phyloP scores from a whole-genome alignment of 1,140 invertebrate genomes.

The Battus philenor region DNA sequence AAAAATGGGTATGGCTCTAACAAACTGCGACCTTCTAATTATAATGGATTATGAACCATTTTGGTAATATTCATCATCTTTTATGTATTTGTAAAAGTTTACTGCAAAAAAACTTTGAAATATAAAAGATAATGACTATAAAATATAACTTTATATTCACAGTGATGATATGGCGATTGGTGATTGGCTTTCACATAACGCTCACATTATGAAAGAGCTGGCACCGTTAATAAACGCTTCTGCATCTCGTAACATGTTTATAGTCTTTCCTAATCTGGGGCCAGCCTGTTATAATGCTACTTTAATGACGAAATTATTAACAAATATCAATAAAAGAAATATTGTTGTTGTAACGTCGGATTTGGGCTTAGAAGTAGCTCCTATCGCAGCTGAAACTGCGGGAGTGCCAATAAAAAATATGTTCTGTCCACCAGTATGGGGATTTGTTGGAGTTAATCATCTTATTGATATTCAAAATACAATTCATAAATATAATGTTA shows the following conservation, averaged over 20 bases:
- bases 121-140: too few relatives aligned
- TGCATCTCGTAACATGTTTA: conserved; percentile 48
- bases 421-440: conserved; percentile 76
- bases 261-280: conserved; percentile 68
- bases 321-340: conserved; percentile 52
- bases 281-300: conserved; percentile 73
- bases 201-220: conserved; percentile 45
- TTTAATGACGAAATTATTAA: conserved; percentile 52
- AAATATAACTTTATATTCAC: conserved; percentile 22
- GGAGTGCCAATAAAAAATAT: conserved; percentile 62
- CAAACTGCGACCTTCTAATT: conserved; percentile 50
- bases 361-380: conserved; percentile 57
- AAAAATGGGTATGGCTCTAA: conserved; percentile 59
- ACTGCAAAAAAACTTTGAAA: conserved; percentile 1
- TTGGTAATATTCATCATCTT: conserved; percentile 36
- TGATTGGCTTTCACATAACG: conserved; percentile 53
- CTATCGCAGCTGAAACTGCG: conserved; percentile 47
- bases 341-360: conserved; percentile 73
- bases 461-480: conserved; percentile 68
- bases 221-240: conserved; percentile 63
- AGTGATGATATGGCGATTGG: conserved; percentile 42
- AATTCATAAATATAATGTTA: conserved; percentile 62
- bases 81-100: too few relatives aligned
- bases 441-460: conserved; percentile 73
- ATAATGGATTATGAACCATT: conserved; percentile 57